Conservation (phyloP, 1,140 invertebrate genomes). For the Leptonema lineaticorne region DNA sequence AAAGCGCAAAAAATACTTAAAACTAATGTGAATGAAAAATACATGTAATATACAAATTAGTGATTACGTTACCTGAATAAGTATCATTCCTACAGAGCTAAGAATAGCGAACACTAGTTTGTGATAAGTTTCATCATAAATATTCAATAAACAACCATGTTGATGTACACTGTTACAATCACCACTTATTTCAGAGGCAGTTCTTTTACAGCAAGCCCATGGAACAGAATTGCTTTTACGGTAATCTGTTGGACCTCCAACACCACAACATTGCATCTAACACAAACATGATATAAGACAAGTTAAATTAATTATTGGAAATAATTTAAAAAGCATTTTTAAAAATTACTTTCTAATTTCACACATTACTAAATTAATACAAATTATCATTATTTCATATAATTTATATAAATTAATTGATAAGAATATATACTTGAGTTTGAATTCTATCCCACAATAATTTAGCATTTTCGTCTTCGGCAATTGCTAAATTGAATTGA, state of each 20-base stretch:
- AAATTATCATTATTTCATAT: background rate
- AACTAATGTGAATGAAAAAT: too few relatives aligned
- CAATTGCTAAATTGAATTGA: background rate
- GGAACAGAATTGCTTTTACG: conserved; percentile 8
- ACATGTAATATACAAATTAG: too few relatives aligned
- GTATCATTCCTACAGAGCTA: background rate
- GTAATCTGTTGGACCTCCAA: conserved; percentile 19
- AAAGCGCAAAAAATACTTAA: too few relatives aligned
- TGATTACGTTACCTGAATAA: conserved; percentile 15
- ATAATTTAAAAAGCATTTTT: background rate
- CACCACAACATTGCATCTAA: conserved; percentile 7
- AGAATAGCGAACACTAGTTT: background rate
- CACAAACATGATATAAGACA: background rate
- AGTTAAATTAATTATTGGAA: background rate
- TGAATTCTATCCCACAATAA: conserved; percentile 1
- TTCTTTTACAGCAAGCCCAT: conserved; percentile 19
- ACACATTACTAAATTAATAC: background rate
- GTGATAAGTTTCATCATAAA: background rate
- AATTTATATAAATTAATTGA: background rate
- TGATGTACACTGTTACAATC: conserved; percentile 17
- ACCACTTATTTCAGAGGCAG: background rate
- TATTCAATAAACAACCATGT: conserved; percentile 13
- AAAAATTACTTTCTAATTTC: background rate
- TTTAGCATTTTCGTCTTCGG: background rate
- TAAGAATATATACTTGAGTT: background rate